Evolutionary conservation across 2,888 invertebrate species (phyloP).

Genomic region (Acleris sparsana): DNA sequence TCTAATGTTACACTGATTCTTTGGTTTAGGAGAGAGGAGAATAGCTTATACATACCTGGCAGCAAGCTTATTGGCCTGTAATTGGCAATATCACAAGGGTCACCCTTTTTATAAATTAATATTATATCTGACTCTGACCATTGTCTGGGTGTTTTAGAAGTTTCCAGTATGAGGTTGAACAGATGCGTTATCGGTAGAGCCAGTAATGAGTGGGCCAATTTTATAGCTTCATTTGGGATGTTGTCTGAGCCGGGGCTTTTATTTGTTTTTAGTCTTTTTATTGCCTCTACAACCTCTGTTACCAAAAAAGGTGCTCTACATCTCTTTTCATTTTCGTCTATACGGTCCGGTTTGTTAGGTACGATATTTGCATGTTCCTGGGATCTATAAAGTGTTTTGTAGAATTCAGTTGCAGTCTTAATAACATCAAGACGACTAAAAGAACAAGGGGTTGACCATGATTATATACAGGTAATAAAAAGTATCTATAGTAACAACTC

Average conservation of each 20-base stretch:
- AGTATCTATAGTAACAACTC: too few species aligned
- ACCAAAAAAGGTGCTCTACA: not conserved
- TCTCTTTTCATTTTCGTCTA: not conserved
- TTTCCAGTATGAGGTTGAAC: constrained; percentile 21
- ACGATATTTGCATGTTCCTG: not conserved
- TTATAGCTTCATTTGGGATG: constrained; percentile 19
- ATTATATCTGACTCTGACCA: constrained; percentile 30
- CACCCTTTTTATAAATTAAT: constrained; percentile 33
- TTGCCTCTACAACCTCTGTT: constrained; percentile 15
- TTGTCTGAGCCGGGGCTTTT: constrained; percentile 27
- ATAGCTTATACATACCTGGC: constrained; percentile 23
- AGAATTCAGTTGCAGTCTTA: constrained; percentile 24
- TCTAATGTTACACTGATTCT: constrained; percentile 20
- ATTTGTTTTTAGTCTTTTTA: constrained; percentile 18
- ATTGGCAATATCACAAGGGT: constrained; percentile 28
- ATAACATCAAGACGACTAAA: constrained; percentile 21
- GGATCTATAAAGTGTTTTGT: constrained; percentile 17
- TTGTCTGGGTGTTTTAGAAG: constrained; percentile 10
- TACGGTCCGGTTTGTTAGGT: not conserved
- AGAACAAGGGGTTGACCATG: too few species aligned
- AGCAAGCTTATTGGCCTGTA: constrained; percentile 32
- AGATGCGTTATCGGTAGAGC: not conserved
- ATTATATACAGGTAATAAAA: too few species aligned
- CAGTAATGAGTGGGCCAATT: not conserved
- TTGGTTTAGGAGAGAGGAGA: constrained; percentile 22